phyloP scores from a whole-genome alignment of 2,797 vertebrate species.

The Phyllotis vaccarum region DNA sequence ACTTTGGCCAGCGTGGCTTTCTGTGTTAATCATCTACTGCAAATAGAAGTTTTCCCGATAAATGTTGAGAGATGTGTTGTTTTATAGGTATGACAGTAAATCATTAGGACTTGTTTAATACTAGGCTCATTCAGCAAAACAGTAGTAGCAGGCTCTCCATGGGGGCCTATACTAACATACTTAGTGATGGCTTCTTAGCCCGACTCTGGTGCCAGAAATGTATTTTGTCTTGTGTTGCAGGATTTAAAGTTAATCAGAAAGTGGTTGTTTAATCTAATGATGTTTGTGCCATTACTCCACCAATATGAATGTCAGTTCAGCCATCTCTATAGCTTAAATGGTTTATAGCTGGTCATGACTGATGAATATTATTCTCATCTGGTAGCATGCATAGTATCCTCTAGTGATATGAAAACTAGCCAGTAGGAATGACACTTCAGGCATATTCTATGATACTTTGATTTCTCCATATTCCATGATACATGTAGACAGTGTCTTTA shows the following conservation, averaged over 20 bases:
- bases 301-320: background rate
- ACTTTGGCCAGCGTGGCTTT: background rate
- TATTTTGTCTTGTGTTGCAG: background rate
- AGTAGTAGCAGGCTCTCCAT: background rate
- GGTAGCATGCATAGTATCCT: background rate
- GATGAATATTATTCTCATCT: background rate
- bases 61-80: background rate
- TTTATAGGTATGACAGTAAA: background rate
- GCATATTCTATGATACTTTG: background rate
- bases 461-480: background rate
- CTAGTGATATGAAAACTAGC: background rate
- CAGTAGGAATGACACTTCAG: too few species aligned
- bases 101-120: background rate
- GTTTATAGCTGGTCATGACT: background rate
- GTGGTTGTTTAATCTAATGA: background rate
- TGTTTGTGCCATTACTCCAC: background rate
- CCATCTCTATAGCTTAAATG: background rate
- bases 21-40: background rate
- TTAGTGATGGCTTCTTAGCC: background rate
- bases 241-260: too few species aligned
- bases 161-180: background rate
- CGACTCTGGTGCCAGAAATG: background rate
- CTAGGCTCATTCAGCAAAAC: background rate
- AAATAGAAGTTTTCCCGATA: background rate
- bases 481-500: background rate